Conservation (phyloP, 2,113 vertebrate genomes). For the Dendropsophus ebraccatus region DNA sequence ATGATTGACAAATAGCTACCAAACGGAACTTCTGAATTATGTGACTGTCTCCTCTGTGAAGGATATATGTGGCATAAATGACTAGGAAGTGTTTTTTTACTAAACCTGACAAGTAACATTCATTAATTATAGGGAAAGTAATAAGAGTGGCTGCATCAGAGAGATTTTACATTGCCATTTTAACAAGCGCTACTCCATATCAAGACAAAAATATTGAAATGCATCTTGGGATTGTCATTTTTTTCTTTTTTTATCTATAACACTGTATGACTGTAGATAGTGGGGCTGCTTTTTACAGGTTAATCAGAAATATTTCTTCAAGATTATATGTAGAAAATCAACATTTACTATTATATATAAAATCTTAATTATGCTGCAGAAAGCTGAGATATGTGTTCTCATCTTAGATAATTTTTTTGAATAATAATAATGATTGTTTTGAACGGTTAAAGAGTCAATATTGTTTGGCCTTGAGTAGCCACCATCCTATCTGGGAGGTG, state of each 20-base stretch:
- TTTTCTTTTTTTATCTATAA: background rate
- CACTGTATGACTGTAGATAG: background rate
- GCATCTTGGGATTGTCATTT: slow-evolving; percentile 15
- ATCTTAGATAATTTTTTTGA: no score
- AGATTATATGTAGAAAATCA: background rate
- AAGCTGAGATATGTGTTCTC: background rate
- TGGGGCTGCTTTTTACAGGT: background rate
- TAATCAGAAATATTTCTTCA: background rate
- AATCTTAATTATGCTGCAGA: background rate
- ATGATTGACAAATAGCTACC: slow-evolving; percentile 61
- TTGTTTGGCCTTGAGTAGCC: no score
- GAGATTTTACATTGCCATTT: slow-evolving; percentile 48
- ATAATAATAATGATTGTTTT: no score
- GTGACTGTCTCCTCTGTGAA: slow-evolving; percentile 58
- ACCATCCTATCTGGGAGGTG: no score
- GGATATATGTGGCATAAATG: slow-evolving; percentile 60
- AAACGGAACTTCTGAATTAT: slow-evolving; percentile 61
- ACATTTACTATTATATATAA: background rate
- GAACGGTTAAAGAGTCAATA: no score
- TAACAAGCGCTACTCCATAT: slow-evolving; percentile 53
- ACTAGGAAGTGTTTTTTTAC: slow-evolving; percentile 56
- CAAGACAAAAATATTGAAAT: slow-evolving; percentile 53
- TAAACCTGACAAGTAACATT: slow-evolving; percentile 60
- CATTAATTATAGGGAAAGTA: slow-evolving; percentile 61
- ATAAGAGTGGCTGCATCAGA: slow-evolving; percentile 57